Conservation (phyloP, 2,888 invertebrate genomes). For the Barypeithes pellucidus region DNA sequence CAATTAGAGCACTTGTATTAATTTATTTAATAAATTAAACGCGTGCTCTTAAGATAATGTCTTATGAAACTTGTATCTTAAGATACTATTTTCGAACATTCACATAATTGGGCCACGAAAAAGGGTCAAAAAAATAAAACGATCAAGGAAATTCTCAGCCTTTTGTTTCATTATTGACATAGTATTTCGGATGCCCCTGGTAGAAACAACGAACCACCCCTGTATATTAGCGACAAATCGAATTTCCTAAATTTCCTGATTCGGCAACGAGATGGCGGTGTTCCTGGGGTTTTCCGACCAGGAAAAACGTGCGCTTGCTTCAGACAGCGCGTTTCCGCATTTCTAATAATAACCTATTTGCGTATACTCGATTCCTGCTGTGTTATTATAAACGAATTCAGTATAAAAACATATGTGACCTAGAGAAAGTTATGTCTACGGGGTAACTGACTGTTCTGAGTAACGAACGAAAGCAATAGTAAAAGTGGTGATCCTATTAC, state of each 20-base stretch:
- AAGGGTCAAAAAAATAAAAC: no score
- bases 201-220: neutral
- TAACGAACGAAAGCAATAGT: neutral
- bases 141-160: no score
- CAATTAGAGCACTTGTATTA: no score
- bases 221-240: neutral
- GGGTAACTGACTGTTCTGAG: neutral
- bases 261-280: conserved; percentile 26
- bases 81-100: no score
- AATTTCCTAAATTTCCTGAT: neutral
- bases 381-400: neutral
- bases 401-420: no score
- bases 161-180: no score
- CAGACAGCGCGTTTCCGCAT: conserved; percentile 16
- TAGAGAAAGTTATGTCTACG: neutral
- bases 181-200: no score
- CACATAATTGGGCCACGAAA: no score
- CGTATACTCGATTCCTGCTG: neutral
- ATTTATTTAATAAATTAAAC: no score
- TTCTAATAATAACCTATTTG: conserved; percentile 19
- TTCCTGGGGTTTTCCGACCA: conserved; percentile 12
- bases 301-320: neutral
- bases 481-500: neutral
- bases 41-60: no score
- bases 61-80: no score